Evolutionary conservation across 2,888 invertebrate genomes (phyloP).

Genomic region (Chrysina gloriosa): DNA sequence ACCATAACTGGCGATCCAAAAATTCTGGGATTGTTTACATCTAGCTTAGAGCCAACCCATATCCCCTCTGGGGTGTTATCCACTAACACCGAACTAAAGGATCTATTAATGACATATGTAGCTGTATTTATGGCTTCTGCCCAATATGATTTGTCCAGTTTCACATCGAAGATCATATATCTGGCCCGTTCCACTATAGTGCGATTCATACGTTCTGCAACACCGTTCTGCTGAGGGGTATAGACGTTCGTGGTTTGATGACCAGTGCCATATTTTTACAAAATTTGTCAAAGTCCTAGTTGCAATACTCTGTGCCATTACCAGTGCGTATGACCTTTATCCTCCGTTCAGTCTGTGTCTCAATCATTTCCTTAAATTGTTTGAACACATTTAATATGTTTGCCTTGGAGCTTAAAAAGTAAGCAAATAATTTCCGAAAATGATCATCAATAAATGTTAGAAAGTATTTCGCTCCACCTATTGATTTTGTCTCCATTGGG

Average conservation of each 20-base stretch:
- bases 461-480: constrained; percentile 56
- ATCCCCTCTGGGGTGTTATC: not conserved
- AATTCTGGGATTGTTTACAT: not conserved
- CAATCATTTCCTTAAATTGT: constrained; percentile 49
- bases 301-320: constrained; percentile 47
- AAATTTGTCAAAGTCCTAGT: not conserved
- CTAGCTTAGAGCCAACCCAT: not conserved
- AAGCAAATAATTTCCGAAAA: constrained; percentile 45
- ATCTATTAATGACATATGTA: not conserved
- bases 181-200: too few relatives aligned
- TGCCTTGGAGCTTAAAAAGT: constrained; percentile 56
- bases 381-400: constrained; percentile 51
- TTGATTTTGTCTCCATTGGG: constrained; percentile 55
- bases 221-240: not conserved
- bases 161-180: too few relatives aligned
- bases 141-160: too few relatives aligned
- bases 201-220: too few relatives aligned
- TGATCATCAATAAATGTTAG: constrained; percentile 58
- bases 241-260: not conserved
- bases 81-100: not conserved
- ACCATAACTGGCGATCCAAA: not conserved
- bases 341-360: constrained; percentile 47
- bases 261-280: not conserved
- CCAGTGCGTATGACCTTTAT: constrained; percentile 48
- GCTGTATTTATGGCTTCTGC: too few relatives aligned